These are phyloP conservation scores for Bedellia somnulentella DNA, from an alignment of 2,888 invertebrate genomes.

Conservation along the genomic window DNA sequence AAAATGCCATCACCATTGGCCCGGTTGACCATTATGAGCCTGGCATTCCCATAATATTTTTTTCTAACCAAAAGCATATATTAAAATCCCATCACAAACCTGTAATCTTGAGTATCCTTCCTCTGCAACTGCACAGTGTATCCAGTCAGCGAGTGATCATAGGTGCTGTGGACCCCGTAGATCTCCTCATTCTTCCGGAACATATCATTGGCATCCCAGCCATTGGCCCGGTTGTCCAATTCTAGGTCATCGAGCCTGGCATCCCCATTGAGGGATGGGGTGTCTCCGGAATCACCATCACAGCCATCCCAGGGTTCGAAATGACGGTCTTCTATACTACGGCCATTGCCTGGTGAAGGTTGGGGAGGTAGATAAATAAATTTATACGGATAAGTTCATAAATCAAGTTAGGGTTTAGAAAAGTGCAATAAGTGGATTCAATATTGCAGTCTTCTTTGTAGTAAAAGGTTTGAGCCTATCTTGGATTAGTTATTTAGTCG, in stretches of 20 bases:
- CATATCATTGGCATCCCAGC: slow-evolving; percentile 98
- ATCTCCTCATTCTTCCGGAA: slow-evolving; percentile 88
- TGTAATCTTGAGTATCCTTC: slow-evolving; percentile 85
- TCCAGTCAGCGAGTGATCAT: slow-evolving; percentile 86
- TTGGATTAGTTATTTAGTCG: no score
- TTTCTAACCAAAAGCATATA: no score
- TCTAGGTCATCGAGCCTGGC: slow-evolving; percentile 69
- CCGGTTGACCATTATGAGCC: no score
- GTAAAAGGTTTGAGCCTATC: no score
- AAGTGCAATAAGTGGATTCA: no score
- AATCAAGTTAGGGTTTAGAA: no score
- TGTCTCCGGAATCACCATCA: slow-evolving; percentile 48
- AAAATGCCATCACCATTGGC: no score
- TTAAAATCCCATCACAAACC: no score
- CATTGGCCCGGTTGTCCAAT: slow-evolving; percentile 79
- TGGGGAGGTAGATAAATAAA: background rate
- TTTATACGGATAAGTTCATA: no score
- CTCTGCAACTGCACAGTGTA: slow-evolving; percentile 88
- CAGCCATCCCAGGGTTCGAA: slow-evolving; percentile 87
- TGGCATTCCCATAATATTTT: no score
- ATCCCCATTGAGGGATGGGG: slow-evolving; percentile 59
- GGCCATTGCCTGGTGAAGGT: slow-evolving; percentile 31
- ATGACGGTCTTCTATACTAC: slow-evolving; percentile 68
- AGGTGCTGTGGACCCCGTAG: slow-evolving; percentile 91
- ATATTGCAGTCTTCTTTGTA: no score